Percentiles rank a stretch among this genome's conserved stretches.
phyloP scores from a whole-genome alignment of 1,140 invertebrate species.

The Oryzaephilus surinamensis region DNA sequence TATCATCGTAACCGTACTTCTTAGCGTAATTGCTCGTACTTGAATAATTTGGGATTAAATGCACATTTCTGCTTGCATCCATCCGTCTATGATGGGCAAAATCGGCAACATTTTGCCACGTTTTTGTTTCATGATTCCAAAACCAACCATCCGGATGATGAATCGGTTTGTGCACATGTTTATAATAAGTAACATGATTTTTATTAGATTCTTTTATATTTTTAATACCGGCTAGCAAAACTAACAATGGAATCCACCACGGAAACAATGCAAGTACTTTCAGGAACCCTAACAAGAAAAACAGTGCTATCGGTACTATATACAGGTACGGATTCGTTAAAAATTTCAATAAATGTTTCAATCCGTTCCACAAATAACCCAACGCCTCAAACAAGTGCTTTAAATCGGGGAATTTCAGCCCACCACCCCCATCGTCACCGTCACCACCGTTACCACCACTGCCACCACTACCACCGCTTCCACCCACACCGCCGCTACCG shows the following conservation, averaged over 20 bases:
- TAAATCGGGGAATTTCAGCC: too few relatives aligned
- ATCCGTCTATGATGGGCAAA: slow-evolving; percentile 9
- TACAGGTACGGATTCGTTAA: slow-evolving; percentile 29
- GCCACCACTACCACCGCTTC: slow-evolving; percentile 29
- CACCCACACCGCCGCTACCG: slow-evolving; percentile 36
- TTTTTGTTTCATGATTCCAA: slow-evolving; percentile 32
- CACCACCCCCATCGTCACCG: slow-evolving; percentile 36
- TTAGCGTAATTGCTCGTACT: neutral
- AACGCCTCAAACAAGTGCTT: slow-evolving; percentile 16
- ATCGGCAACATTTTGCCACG: slow-evolving; percentile 28
- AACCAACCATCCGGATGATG: slow-evolving; percentile 33
- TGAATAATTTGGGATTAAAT: slow-evolving; percentile 3
- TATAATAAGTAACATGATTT: slow-evolving; percentile 25
- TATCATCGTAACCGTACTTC: slow-evolving; percentile 11
- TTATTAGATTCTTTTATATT: slow-evolving; percentile 20
- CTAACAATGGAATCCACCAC: slow-evolving; percentile 32
- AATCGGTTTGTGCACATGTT: slow-evolving; percentile 30
- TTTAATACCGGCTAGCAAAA: slow-evolving; percentile 21
- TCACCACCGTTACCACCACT: slow-evolving; percentile 33
- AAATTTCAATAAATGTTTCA: slow-evolving; percentile 28
- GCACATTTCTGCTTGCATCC: slow-evolving; percentile 8
- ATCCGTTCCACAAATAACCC: too few relatives aligned
- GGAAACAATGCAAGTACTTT: slow-evolving; percentile 28
- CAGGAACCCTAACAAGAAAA: slow-evolving; percentile 24
- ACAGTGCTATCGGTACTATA: slow-evolving; percentile 22